Evolutionary conservation across 2,113 vertebrate species (phyloP).

Genomic region (Petrocephalus zakoni): DNA sequence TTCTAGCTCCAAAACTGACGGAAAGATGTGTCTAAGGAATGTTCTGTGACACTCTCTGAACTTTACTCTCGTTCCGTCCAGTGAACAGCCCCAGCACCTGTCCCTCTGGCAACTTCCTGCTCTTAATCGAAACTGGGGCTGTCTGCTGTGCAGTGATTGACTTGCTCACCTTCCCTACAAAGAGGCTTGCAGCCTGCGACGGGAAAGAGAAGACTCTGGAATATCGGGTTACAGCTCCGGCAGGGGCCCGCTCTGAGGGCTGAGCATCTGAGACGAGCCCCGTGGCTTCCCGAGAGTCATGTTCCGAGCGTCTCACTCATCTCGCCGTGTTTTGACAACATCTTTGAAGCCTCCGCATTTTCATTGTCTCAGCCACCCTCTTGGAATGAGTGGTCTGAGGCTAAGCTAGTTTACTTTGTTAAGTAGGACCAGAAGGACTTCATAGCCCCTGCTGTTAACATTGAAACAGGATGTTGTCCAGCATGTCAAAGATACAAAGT

Average conservation of each 20-base stretch:
- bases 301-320: background rate
- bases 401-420: background rate
- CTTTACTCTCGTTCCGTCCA: background rate
- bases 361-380: background rate
- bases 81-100: background rate
- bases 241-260: background rate
- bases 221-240: background rate
- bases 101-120: background rate
- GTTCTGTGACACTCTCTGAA: background rate
- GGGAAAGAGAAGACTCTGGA: background rate
- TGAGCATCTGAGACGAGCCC: background rate
- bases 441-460: background rate
- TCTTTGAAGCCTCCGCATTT: background rate
- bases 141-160: background rate
- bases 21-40: background rate
- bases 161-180: background rate
- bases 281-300: background rate
- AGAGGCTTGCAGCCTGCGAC: background rate
- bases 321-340: constrained; percentile 1
- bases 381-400: background rate
- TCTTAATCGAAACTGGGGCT: background rate
- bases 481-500: background rate
- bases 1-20: background rate
- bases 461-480: background rate
- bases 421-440: background rate